phyloP scores from a whole-genome alignment of 30 jellyfish, hydroid and myxozoan species.

The Aurelia aurita complex sp. Pacific region DNA sequence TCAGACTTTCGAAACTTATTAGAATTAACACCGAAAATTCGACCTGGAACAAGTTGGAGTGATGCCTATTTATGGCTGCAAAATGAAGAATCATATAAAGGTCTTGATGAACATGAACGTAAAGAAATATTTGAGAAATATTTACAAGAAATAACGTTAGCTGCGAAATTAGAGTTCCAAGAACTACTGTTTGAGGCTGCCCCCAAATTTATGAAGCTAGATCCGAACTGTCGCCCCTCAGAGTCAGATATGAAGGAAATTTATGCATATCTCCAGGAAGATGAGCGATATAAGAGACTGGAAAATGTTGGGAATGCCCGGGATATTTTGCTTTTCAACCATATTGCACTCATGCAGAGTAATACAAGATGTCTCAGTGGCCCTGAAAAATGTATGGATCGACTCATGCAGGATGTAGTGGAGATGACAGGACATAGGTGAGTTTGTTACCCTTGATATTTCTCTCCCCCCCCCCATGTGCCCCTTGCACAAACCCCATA shows the following conservation, averaged over 20 bases:
- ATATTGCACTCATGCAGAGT: slow-evolving; percentile 98
- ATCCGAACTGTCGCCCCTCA: slow-evolving; percentile 89
- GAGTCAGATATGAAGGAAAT: slow-evolving; percentile 90
- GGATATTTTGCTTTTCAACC: slow-evolving; percentile 91
- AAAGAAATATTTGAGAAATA: slow-evolving; percentile 92
- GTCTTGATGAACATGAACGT: slow-evolving; percentile 91
- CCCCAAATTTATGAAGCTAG: slow-evolving; percentile 76
- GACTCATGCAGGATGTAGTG: slow-evolving; percentile 97
- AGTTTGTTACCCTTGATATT: slow-evolving; percentile 1
- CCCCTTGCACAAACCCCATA: too few species aligned
- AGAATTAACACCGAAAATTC: slow-evolving; percentile 79
- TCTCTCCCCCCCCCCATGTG: too few species aligned
- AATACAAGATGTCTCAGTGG: slow-evolving; percentile 97
- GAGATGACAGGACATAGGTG: slow-evolving; percentile 97
- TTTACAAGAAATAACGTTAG: slow-evolving; percentile 84
- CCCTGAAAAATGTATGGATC: slow-evolving; percentile 97
- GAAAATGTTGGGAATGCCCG: slow-evolving; percentile 97
- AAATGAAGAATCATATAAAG: slow-evolving; percentile 84
- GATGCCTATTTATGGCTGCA: slow-evolving; percentile 92
- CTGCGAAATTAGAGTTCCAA: slow-evolving; percentile 96
- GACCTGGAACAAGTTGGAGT: slow-evolving; percentile 99
- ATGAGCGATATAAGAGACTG: slow-evolving; percentile 73
- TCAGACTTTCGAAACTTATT: slow-evolving; percentile 90
- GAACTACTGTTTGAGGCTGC: slow-evolving; percentile 98
- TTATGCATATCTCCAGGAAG: slow-evolving; percentile 81